A percentile compares a stretch with the other conserved stretches of the same genome.
These are phyloP conservation scores for Cantharis rufa DNA, from an alignment of 2,888 invertebrate species.

Conservation along the genomic window DNA sequence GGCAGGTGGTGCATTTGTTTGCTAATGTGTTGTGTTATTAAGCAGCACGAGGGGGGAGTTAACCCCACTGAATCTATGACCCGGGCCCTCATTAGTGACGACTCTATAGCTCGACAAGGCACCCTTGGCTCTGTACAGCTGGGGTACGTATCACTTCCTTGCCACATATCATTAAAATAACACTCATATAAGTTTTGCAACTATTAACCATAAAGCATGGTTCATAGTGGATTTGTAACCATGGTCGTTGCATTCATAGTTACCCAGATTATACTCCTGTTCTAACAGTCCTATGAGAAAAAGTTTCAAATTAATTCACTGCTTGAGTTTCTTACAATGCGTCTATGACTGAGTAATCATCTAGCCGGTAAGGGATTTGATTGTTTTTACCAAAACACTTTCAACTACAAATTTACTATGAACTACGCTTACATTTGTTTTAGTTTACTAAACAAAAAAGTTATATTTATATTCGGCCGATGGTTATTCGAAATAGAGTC, in stretches of 20 bases:
- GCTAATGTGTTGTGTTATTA: constrained; percentile 61
- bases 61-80: constrained; percentile 95
- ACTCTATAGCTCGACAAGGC: constrained; percentile 81
- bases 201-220: not conserved
- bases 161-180: constrained; percentile 24
- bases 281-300: not conserved
- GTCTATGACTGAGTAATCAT: not conserved
- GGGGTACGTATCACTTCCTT: constrained; percentile 78
- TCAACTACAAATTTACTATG: not conserved
- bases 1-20: constrained; percentile 39
- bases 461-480: not conserved
- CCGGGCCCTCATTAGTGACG: constrained; percentile 92
- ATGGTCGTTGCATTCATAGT: not conserved
- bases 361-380: not conserved
- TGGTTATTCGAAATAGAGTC: not conserved
- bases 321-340: not conserved
- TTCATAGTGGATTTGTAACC: not conserved
- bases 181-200: not conserved
- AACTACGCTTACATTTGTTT: not conserved
- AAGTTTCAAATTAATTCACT: not conserved
- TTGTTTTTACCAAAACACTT: not conserved
- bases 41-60: constrained; percentile 90
- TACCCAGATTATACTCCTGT: not conserved
- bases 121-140: constrained; percentile 89
- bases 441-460: not conserved